These are phyloP conservation scores for Aporophyla lueneburgensis DNA, from an alignment of 2,888 invertebrate genomes.

Conservation along the genomic window DNA sequence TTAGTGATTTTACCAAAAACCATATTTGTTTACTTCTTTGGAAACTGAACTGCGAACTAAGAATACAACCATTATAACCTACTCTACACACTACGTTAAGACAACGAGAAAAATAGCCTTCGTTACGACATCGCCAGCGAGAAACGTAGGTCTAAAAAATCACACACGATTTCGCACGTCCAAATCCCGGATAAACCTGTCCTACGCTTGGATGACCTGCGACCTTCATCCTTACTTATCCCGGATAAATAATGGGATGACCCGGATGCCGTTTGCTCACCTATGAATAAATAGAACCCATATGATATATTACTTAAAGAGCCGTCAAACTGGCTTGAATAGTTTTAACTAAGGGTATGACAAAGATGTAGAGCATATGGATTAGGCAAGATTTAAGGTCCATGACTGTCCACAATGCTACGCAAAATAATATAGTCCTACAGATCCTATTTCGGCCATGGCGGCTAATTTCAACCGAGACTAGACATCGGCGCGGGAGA, in stretches of 20 bases:
- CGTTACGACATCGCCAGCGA: slow-evolving; percentile 10
- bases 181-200: slow-evolving; percentile 61
- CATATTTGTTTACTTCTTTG: background rate
- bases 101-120: slow-evolving; percentile 11
- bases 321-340: slow-evolving; percentile 55
- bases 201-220: slow-evolving; percentile 60
- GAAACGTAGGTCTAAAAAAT: slow-evolving; percentile 49
- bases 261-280: slow-evolving; percentile 52
- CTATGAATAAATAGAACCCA: slow-evolving; percentile 67
- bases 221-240: slow-evolving; percentile 63
- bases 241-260: slow-evolving; percentile 67
- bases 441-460: too few species aligned
- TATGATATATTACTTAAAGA: slow-evolving; percentile 60
- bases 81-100: background rate
- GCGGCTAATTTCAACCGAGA: too few species aligned
- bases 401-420: background rate
- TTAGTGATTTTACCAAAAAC: background rate
- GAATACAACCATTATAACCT: background rate
- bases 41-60: background rate
- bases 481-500: too few species aligned
- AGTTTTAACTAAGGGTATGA: slow-evolving; percentile 37
- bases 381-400: background rate
- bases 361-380: slow-evolving; percentile 10
- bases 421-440: too few species aligned
- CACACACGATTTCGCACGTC: slow-evolving; percentile 51